Percentiles rank a stretch among this genome's conserved stretches.
Conservation (phyloP, 2,888 invertebrate genomes). For the Cephus runcator region DNA sequence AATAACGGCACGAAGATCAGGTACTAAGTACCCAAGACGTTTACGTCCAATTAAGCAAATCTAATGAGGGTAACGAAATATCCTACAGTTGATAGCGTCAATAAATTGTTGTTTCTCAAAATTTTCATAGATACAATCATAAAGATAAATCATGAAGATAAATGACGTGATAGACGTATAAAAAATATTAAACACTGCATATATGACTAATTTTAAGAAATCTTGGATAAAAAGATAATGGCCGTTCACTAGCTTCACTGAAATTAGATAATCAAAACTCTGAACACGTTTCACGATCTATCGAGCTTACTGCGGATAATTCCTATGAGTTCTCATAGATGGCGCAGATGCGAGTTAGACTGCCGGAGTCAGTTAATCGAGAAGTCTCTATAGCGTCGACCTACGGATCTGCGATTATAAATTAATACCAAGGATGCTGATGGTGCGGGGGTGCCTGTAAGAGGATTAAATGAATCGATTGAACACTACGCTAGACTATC, state of each 20-base stretch:
- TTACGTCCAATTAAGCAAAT: neutral
- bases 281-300: neutral
- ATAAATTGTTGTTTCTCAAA: neutral
- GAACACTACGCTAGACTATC: neutral
- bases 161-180: neutral
- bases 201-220: neutral
- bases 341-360: neutral
- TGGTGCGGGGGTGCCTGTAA: neutral
- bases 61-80: neutral
- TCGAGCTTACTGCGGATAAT: neutral
- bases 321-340: neutral
- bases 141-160: neutral
- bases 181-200: too few species aligned
- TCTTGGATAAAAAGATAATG: neutral
- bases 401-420: neutral
- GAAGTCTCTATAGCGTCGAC: neutral
- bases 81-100: neutral
- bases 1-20: neutral
- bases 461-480: neutral
- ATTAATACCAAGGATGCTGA: neutral
- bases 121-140: neutral
- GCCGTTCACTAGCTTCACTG: neutral
- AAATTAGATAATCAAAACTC: neutral
- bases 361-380: neutral
- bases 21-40: neutral